Evolutionary conservation across 2,888 invertebrate species (phyloP), one percentile per base, ranked within the genome.

Genomic region (Athripsodes cinereus): DNA sequence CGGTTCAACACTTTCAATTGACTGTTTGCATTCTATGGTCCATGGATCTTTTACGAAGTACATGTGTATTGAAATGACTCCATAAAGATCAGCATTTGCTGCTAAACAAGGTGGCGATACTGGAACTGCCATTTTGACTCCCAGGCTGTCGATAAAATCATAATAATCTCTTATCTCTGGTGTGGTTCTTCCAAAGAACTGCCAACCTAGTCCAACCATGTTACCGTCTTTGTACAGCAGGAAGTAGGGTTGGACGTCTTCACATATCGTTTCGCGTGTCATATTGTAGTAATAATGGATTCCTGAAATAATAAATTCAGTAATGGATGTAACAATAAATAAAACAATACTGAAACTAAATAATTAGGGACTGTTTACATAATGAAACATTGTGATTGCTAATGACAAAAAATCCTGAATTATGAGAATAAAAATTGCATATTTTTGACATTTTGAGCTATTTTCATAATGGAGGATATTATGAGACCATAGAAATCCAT

Each of bases 231-330:
- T 44, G 11, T 61, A 58, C 34, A 66, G 51, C 11, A 64, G 52
- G 58, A 66, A 66, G 58, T 56, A 61, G 0, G 66, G 66, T 48
- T 62, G 35, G 5, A 50, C 16, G 6, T 63, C 53, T 53, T 62
- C 58, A 35, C 66, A 66, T 1, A 13, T 54, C 19, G 54, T 8
- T 0, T 31, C 11, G 2, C 51, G 19, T 1, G 57, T 64, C 64
- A 66, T 66, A 52, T 62, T 61, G 56, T 64, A 55, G 52, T 66
- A 66, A 55, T 65, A 65, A 31, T 66, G 66, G n/a, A 57, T 62
- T 40, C 66, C 66, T 65, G 52, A 21, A 57, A 54, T 49, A 35
- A 34, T 51, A 18, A 19, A 26, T 10, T 10, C 26, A 26, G 3
- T 6, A 26, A 26, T 26, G 10, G 10, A 26, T 26, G 10, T 26